Evolutionary conservation across 2,113 vertebrate species (phyloP).

Genomic region (Macroglossus sobrinus): DNA sequence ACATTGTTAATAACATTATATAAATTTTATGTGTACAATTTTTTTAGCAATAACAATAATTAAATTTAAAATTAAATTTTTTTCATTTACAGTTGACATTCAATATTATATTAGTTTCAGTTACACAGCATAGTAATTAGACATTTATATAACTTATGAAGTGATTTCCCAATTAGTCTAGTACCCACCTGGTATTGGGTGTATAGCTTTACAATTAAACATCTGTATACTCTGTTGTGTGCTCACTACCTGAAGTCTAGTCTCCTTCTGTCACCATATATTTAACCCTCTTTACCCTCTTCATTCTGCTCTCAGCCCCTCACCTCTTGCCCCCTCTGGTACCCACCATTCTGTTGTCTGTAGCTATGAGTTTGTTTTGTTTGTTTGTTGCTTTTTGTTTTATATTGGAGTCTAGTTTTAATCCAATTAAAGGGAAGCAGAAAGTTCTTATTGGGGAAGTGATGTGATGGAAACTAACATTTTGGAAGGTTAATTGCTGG

Average conservation of each 20-base stretch:
- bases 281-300: not conserved
- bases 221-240: not conserved
- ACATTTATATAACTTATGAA: too few species aligned
- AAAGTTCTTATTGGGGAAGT: not conserved
- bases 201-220: not conserved
- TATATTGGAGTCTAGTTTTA: not conserved
- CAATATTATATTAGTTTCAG: too few species aligned
- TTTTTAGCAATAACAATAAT: too few species aligned
- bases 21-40: not conserved
- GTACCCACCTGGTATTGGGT: too few species aligned
- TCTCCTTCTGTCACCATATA: not conserved
- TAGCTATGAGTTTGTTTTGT: not conserved
- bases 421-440: not conserved
- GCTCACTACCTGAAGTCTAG: not conserved
- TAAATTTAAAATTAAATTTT: too few species aligned
- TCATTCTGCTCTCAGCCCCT: not conserved
- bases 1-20: not conserved
- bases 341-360: not conserved
- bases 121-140: too few species aligned
- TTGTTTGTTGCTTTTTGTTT: not conserved
- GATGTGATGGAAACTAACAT: not conserved
- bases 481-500: not conserved
- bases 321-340: not conserved
- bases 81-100: too few species aligned
- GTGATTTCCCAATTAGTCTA: too few species aligned